phyloP scores from a whole-genome alignment of 2,113 vertebrate species.

The Anolis sagrei region DNA sequence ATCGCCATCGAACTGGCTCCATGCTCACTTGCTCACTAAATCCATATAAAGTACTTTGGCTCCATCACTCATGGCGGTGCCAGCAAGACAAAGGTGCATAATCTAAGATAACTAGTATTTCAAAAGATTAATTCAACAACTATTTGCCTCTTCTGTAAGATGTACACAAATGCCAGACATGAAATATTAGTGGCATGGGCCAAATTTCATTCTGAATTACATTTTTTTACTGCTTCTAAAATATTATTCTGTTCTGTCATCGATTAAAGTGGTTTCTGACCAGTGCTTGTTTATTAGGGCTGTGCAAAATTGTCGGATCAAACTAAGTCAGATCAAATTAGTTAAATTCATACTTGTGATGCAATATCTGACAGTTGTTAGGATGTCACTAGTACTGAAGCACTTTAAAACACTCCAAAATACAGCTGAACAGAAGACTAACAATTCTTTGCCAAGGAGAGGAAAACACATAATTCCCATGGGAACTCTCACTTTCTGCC shows the following conservation, averaged over 20 bases:
- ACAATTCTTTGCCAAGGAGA: too few species aligned
- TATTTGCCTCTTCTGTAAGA: background rate
- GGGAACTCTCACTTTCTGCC: too few species aligned
- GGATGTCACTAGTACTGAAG: too few species aligned
- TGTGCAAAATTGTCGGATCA: too few species aligned
- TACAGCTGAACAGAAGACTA: too few species aligned
- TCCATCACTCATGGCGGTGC: background rate
- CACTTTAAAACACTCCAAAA: too few species aligned
- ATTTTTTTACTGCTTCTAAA: background rate
- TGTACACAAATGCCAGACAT: background rate
- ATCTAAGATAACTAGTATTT: background rate
- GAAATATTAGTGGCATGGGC: background rate
- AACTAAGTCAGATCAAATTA: too few species aligned
- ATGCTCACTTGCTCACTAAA: background rate
- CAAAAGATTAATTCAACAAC: conserved; percentile 15
- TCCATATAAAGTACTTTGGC: background rate
- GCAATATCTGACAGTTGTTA: too few species aligned
- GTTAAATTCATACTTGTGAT: too few species aligned
- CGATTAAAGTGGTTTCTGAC: background rate
- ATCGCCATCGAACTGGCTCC: conserved; percentile 20
- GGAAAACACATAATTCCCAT: too few species aligned
- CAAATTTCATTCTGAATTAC: background rate
- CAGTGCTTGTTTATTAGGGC: too few species aligned
- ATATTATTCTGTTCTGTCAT: background rate
- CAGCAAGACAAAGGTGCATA: background rate